Evolutionary conservation across 2,797 vertebrate genomes (phyloP), one percentile per base, ranked within the genome.

Genomic region (Sebastes taczanowskii): DNA sequence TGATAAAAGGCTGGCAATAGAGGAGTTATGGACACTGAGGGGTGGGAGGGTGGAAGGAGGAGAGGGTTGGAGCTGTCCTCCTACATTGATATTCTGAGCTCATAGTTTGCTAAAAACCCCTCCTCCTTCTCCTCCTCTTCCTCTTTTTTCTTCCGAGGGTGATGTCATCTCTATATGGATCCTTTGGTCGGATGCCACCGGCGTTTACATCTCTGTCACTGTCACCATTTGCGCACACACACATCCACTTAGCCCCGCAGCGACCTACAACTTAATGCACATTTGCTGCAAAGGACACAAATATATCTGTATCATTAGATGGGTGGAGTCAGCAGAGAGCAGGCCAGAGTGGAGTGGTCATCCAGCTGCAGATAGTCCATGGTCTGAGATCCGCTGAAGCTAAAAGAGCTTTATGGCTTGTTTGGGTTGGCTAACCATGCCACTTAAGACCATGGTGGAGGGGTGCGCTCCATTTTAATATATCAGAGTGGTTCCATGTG

Each of bases 141-240:
- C 16, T 46, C 59, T 35, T 66, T 71, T 74, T 65, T 60, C 64
- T 73, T 80, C 64, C 2, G 18, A 85, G 76, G 87, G 71, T 96
- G 95, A 96, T 95, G 94, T 95, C 95, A 96, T 95, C 86, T 32
- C 91, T 91, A 89, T 94, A 94, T 93, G 87, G 93, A 94, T 93
- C 83, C 68, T 87, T 92, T 92, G 93, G 94, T 93, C 90, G 88
- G 89, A 90, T 90, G 93, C 93, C 93, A 94, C 56, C 70, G 53
- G 81, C 77, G 64, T 84, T 92, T 86, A 85, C 85, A 90, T 92
- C 91, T 92, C 90, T 82, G 92, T 93, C 92, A 91, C 91, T 91
- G 91, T 91, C 87, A 81, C 93, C 88, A 87, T 89, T 84, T 82
- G 74, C 85, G 66, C 83, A 73, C 77, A 79, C 82, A 66, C 76